These are phyloP conservation scores for Staurois parvus DNA, from an alignment of 2,797 vertebrate species.

Conservation along the genomic window DNA sequence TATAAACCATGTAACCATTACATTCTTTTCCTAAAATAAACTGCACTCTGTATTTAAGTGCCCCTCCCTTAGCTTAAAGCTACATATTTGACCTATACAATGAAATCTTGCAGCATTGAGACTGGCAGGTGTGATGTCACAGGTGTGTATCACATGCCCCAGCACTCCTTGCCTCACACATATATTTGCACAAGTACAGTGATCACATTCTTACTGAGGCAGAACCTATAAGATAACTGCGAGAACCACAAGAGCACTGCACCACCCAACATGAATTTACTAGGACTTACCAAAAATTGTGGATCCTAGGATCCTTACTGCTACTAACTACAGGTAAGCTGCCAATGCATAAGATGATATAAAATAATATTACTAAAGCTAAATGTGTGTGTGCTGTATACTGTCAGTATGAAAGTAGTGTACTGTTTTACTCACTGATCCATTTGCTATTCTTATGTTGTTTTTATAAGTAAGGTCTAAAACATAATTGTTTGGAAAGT, in stretches of 20 bases:
- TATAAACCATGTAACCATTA: too few relatives aligned
- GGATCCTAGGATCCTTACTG: not conserved
- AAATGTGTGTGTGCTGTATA: too few relatives aligned
- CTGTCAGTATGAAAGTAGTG: not conserved
- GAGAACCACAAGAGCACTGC: not conserved
- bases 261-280: not conserved
- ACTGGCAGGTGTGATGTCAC: slow-evolving; percentile 7
- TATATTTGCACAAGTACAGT: not conserved
- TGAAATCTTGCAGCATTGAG: not conserved
- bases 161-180: not conserved
- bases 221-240: not conserved
- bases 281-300: not conserved
- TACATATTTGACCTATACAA: slow-evolving; percentile 16
- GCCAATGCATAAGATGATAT: not conserved
- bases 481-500: too few relatives aligned
- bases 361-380: not conserved
- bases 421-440: too few relatives aligned
- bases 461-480: too few relatives aligned
- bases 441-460: too few relatives aligned
- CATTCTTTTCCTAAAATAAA: too few relatives aligned
- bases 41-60: not conserved
- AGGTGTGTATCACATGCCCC: slow-evolving; percentile 2
- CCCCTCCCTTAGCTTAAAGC: slow-evolving; percentile 5
- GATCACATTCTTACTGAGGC: not conserved
- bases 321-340: slow-evolving; percentile 21